Evolutionary conservation across 1,140 invertebrate species (phyloP).

Genomic region (Lasaia peninsularis): DNA sequence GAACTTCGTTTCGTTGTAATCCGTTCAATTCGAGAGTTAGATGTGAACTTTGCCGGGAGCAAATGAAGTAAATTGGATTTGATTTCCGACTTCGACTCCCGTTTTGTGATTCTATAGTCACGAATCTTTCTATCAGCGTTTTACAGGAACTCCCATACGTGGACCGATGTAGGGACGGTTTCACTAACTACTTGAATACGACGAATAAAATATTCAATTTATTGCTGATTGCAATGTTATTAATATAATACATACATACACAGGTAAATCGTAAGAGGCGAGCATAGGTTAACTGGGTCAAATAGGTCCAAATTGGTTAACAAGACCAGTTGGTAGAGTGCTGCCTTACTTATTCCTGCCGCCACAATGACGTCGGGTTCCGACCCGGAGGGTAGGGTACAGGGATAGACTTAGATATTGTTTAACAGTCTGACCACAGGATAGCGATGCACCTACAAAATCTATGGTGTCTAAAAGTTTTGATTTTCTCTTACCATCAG

Average conservation of each 20-base stretch:
- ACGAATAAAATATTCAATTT: neutral
- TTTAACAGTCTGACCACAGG: too few relatives aligned
- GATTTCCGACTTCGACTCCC: slow-evolving; percentile 58
- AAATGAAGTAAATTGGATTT: slow-evolving; percentile 73
- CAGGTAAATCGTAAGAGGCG: too few relatives aligned
- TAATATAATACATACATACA: neutral
- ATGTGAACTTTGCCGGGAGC: slow-evolving; percentile 65
- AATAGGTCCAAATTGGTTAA: too few relatives aligned
- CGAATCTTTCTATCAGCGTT: slow-evolving; percentile 56
- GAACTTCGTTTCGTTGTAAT: slow-evolving; percentile 62
- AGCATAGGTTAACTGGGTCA: too few relatives aligned
- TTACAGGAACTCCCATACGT: slow-evolving; percentile 43
- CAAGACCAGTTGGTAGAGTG: too few relatives aligned
- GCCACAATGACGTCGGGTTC: too few relatives aligned
- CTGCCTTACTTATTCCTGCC: too few relatives aligned
- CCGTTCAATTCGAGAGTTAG: slow-evolving; percentile 64
- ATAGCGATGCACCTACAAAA: too few relatives aligned
- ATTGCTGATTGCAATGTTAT: neutral
- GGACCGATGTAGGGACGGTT: slow-evolving; percentile 19
- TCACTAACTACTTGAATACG: neutral
- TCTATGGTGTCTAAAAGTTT: too few relatives aligned
- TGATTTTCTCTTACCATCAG: too few relatives aligned
- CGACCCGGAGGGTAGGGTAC: too few relatives aligned
- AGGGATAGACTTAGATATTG: too few relatives aligned
- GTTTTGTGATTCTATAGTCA: slow-evolving; percentile 59